Evolutionary conservation across 2,888 invertebrate species (phyloP).

Genomic region (Morpho achilles): DNA sequence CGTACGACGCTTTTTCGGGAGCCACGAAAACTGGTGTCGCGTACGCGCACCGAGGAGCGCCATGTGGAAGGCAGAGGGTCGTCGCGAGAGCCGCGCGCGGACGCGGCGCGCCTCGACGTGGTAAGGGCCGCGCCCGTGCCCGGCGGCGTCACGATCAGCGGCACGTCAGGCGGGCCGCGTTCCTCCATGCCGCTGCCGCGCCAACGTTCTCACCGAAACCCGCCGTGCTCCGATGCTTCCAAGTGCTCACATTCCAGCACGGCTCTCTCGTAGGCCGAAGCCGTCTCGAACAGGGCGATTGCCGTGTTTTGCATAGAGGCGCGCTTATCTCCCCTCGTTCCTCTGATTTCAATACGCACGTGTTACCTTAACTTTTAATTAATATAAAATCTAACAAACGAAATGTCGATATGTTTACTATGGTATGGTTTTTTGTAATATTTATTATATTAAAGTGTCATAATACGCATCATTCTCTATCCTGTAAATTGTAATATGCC

Average conservation of each 20-base stretch:
- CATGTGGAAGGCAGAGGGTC: constrained; percentile 72
- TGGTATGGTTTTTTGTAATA: constrained; percentile 66
- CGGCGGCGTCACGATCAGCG: constrained; percentile 69
- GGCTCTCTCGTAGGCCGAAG: constrained; percentile 65
- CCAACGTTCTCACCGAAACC: constrained; percentile 78
- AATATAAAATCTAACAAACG: constrained; percentile 31
- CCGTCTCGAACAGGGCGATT: constrained; percentile 69
- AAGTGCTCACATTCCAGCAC: constrained; percentile 74
- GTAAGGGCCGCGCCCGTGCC: constrained; percentile 55
- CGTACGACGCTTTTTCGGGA: constrained; percentile 81
- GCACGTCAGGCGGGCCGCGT: constrained; percentile 74
- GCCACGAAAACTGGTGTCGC: constrained; percentile 81
- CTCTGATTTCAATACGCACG: constrained; percentile 45
- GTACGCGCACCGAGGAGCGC: constrained; percentile 82
- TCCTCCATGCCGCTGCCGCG: constrained; percentile 79
- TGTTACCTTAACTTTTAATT: constrained; percentile 35
- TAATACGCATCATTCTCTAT: too few species aligned
- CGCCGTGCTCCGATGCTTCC: constrained; percentile 66
- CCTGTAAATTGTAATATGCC: too few species aligned
- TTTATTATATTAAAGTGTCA: neutral
- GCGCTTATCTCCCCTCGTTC: constrained; percentile 44
- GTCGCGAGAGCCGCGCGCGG: constrained; percentile 66
- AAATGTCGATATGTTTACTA: constrained; percentile 43
- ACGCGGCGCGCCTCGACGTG: constrained; percentile 61
- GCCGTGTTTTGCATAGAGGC: constrained; percentile 77